Conservation (phyloP, 2,797 vertebrate species). For the Spinus pinus region DNA sequence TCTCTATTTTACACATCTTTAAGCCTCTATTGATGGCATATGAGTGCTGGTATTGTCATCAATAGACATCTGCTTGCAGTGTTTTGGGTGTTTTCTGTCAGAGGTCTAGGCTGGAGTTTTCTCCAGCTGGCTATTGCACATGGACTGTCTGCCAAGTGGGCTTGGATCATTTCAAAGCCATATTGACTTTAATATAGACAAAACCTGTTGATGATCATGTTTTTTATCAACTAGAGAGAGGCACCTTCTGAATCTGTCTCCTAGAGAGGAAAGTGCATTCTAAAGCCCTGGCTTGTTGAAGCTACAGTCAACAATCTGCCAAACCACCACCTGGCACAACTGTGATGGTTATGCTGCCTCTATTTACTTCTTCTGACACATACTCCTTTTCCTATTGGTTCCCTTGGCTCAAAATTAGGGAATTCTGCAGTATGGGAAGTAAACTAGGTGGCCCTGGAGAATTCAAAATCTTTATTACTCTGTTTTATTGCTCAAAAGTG, state of each 20-base stretch:
- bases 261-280: background rate
- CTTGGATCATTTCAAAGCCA: conserved; percentile 48
- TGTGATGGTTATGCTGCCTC: background rate
- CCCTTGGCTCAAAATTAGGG: background rate
- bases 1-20: background rate
- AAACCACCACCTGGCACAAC: background rate
- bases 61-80: background rate
- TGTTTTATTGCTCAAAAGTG: background rate
- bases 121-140: conserved; percentile 26
- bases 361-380: background rate
- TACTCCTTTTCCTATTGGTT: background rate
- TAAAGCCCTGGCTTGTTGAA: background rate
- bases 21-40: background rate
- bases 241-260: background rate
- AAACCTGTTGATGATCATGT: conserved; percentile 15
- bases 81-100: conserved; percentile 20
- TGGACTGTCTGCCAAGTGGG: conserved; percentile 9
- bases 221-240: background rate
- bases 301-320: background rate
- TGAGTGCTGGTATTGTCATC: background rate
- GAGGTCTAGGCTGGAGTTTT: background rate
- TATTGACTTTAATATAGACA: conserved; percentile 33
- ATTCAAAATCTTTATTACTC: background rate
- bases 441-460: background rate
- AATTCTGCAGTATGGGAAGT: background rate